These are phyloP conservation scores for Nipponacmea schrenckii DNA, from an alignment of 2,888 invertebrate species.

Conservation along the genomic window DNA sequence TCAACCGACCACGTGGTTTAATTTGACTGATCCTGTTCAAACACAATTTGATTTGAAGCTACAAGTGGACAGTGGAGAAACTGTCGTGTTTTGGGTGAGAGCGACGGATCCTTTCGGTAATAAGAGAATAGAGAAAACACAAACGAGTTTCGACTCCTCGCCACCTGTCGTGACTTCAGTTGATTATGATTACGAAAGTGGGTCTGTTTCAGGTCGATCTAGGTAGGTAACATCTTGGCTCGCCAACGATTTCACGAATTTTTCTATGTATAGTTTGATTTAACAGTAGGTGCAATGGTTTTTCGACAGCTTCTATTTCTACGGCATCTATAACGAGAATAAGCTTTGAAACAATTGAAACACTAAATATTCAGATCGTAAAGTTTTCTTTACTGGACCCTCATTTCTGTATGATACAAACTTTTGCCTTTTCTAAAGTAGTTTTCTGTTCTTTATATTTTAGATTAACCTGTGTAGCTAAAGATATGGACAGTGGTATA, in stretches of 20 bases:
- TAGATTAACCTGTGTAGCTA: not conserved
- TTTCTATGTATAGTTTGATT: too few relatives aligned
- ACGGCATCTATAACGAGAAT: too few relatives aligned
- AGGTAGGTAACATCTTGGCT: too few relatives aligned
- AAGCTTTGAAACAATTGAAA: too few relatives aligned
- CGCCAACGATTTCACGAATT: too few relatives aligned
- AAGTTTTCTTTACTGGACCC: too few relatives aligned
- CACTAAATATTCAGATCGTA: too few relatives aligned
- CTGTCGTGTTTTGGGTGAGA: conserved; percentile 35
- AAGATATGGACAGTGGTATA: not conserved
- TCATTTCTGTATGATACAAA: too few relatives aligned
- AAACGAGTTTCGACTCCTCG: conserved; percentile 33
- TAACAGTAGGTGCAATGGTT: too few relatives aligned
- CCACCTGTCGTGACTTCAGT: conserved; percentile 15
- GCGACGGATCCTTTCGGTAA: conserved; percentile 35
- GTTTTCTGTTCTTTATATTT: not conserved
- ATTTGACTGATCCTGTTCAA: conserved; percentile 2
- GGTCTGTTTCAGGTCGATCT: too few relatives aligned
- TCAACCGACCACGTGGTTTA: conserved; percentile 22
- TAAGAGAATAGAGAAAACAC: conserved; percentile 19
- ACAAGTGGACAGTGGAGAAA: conserved; percentile 23
- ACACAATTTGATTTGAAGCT: not conserved
- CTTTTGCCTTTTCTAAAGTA: too few relatives aligned
- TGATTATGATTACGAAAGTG: not conserved
- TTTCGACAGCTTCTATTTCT: too few relatives aligned